A percentile compares a stretch with the other conserved stretches of the same genome.
phyloP scores from a whole-genome alignment of 1,140 invertebrate genomes.

The Laupala kohalensis region DNA sequence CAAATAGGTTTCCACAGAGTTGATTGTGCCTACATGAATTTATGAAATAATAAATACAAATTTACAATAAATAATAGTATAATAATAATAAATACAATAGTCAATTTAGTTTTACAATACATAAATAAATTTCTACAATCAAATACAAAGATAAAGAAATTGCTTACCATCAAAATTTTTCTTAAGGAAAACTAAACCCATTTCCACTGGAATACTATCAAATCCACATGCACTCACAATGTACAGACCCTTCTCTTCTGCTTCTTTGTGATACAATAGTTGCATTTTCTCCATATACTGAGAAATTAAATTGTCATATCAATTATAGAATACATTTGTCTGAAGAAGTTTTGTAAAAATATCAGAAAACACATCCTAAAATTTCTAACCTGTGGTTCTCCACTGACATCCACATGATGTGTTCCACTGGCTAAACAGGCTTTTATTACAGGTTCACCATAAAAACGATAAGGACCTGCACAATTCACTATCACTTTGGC shows the following conservation, averaged over 20 bases:
- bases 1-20: conserved; percentile 63
- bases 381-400: conserved; percentile 57
- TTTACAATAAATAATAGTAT: conserved; percentile 4
- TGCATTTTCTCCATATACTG: conserved; percentile 80
- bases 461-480: conserved; percentile 79
- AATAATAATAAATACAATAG: not conserved
- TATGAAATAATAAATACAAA: conserved; percentile 5
- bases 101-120: not conserved
- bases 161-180: conserved; percentile 52
- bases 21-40: conserved; percentile 51
- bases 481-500: conserved; percentile 70
- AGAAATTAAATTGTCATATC: conserved; percentile 13
- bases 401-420: conserved; percentile 83
- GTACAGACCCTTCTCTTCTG: conserved; percentile 64
- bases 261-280: conserved; percentile 60
- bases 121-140: not conserved
- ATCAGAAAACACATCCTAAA: not conserved
- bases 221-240: conserved; percentile 83
- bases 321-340: not conserved
- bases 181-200: conserved; percentile 62
- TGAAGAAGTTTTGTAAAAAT: not conserved
- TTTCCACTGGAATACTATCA: conserved; percentile 76
- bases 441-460: conserved; percentile 82
- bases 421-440: conserved; percentile 70
- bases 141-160: not conserved